Conservation (phyloP, 2,797 vertebrate species). For the Karalla daura region DNA sequence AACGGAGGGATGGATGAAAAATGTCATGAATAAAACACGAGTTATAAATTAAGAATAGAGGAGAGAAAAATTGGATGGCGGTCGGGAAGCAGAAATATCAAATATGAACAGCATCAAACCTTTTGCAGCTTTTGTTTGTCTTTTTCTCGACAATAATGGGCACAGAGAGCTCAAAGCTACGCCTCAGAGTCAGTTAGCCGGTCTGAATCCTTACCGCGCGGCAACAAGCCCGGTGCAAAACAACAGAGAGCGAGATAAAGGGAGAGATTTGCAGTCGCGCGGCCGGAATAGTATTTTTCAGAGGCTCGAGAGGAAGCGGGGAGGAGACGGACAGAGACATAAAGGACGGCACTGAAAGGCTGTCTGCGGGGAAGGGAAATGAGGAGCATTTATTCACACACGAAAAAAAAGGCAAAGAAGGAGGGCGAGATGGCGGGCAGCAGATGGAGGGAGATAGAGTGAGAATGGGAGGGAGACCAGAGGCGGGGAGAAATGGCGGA, state of each 20-base stretch:
- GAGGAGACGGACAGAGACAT: conserved; percentile 7
- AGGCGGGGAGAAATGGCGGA: conserved; percentile 20
- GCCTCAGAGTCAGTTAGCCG: background rate
- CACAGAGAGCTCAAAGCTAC: background rate
- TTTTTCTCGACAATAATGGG: background rate
- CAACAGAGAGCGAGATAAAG: background rate
- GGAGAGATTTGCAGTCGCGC: conserved; percentile 1
- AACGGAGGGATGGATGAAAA: background rate
- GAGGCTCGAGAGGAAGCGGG: conserved; percentile 21
- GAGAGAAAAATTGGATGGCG: background rate
- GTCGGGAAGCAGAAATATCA: background rate
- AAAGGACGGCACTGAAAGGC: conserved; percentile 4
- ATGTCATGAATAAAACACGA: background rate
- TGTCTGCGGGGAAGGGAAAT: conserved; percentile 26
- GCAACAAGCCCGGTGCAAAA: background rate
- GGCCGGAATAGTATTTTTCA: conserved; percentile 15
- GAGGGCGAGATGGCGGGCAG: conserved; percentile 1
- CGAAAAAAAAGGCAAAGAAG: background rate
- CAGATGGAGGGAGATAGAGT: conserved; percentile 1
- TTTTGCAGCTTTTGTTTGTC: no score
- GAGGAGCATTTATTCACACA: conserved; percentile 43
- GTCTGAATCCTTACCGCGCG: conserved; percentile 5
- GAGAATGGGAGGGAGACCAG: conserved; percentile 6
- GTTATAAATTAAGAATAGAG: background rate
- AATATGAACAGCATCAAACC: no score